These are phyloP conservation scores for Miniopterus natalensis DNA, from an alignment of 2,113 vertebrate species.

Conservation along the genomic window DNA sequence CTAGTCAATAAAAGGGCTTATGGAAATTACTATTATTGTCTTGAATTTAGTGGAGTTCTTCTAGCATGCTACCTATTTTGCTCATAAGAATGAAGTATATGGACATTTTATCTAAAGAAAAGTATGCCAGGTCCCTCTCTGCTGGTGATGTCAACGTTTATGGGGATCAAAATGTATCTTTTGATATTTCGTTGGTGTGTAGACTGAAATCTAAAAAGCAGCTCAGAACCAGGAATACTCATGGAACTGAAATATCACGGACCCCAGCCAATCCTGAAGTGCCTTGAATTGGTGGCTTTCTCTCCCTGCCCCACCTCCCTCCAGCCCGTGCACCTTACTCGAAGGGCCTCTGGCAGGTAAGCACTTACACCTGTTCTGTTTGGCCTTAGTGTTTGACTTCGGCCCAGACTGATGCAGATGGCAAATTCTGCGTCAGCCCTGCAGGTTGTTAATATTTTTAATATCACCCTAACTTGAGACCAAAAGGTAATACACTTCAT, in stretches of 20 bases:
- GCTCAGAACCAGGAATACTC: not conserved
- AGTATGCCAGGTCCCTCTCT: not conserved
- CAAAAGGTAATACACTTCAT: not conserved
- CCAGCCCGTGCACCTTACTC: not conserved
- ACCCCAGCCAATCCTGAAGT: not conserved
- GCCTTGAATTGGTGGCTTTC: not conserved
- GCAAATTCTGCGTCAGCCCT: not conserved
- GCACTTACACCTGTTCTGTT: not conserved
- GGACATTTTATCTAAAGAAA: not conserved
- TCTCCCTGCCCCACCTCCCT: not conserved
- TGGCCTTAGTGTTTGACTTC: not conserved
- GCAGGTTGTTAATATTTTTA: not conserved
- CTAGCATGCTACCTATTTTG: not conserved
- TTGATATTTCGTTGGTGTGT: not conserved
- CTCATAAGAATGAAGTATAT: not conserved
- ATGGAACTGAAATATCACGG: not conserved
- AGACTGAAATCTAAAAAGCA: not conserved
- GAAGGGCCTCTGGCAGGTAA: not conserved
- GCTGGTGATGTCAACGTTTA: not conserved
- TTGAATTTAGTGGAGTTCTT: not conserved
- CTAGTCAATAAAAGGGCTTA: not conserved
- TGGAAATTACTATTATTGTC: not conserved
- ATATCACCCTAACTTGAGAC: not conserved
- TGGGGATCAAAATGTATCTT: not conserved
- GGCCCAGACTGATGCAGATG: not conserved